Evolutionary conservation across 1,140 invertebrate species (phyloP).

Genomic region (Ctenoplectra terminalis): DNA sequence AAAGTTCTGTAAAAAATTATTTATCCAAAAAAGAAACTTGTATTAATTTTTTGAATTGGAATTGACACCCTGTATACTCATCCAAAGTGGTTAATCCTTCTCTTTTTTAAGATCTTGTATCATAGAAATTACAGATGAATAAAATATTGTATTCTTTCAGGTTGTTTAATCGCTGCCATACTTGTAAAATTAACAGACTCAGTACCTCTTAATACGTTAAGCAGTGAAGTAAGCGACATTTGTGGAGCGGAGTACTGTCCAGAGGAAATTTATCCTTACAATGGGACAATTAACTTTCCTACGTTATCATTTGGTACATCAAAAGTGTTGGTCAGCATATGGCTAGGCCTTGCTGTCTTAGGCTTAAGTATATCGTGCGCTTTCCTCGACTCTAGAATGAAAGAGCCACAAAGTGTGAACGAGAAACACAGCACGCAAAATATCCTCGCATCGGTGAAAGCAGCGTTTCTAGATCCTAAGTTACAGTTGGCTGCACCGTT

Average conservation of each 20-base stretch:
- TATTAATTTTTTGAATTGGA: too few species aligned
- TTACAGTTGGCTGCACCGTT: conserved; percentile 86
- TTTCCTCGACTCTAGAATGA: conserved; percentile 82
- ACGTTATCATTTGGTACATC: conserved; percentile 80
- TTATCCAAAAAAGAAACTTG: too few species aligned
- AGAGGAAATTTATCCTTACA: conserved; percentile 73
- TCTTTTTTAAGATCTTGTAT: not conserved
- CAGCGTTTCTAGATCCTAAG: conserved; percentile 82
- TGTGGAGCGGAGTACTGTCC: conserved; percentile 78
- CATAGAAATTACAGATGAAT: not conserved
- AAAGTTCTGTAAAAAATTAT: too few species aligned
- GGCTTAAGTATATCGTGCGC: conserved; percentile 83
- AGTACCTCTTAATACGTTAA: conserved; percentile 33
- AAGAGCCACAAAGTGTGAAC: conserved; percentile 75
- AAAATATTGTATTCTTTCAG: conserved; percentile 49
- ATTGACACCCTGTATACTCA: too few species aligned
- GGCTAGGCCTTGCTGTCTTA: conserved; percentile 83
- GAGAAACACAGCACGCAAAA: conserved; percentile 65
- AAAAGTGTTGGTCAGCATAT: conserved; percentile 82
- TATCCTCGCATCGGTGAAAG: conserved; percentile 76
- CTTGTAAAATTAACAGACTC: conserved; percentile 73
- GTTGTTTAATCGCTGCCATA: conserved; percentile 75
- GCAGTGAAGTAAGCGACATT: conserved; percentile 68
- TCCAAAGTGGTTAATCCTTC: too few species aligned
- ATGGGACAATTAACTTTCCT: conserved; percentile 75